These are phyloP conservation scores for Bujurquina vittata DNA, from an alignment of 2,113 vertebrate species.

Conservation along the genomic window DNA sequence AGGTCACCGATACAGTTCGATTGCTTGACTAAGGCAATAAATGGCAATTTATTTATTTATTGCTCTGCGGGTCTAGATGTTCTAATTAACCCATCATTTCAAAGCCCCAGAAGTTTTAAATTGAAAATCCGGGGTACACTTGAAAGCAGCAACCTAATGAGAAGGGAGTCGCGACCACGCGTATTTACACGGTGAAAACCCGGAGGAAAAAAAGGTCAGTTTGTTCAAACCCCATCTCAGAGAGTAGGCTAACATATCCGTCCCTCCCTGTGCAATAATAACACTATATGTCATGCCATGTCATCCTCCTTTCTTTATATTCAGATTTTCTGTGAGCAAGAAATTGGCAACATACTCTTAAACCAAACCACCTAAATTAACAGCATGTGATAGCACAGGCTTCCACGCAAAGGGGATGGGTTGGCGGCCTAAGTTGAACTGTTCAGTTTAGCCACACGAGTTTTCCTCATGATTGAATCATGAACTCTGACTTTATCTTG, in stretches of 20 bases:
- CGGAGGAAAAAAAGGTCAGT: background rate
- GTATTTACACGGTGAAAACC: background rate
- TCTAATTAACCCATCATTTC: background rate
- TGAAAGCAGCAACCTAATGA: slow-evolving; percentile 14
- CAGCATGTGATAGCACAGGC: background rate
- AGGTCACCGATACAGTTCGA: background rate
- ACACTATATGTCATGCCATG: background rate
- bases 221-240: background rate
- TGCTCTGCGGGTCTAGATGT: background rate
- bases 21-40: background rate
- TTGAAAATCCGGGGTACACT: background rate
- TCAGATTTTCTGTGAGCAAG: background rate
- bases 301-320: background rate
- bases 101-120: accelerated
- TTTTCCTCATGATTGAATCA: background rate
- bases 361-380: background rate
- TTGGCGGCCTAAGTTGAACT: background rate
- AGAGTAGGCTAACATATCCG: background rate
- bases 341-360: background rate
- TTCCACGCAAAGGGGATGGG: background rate
- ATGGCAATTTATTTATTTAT: background rate
- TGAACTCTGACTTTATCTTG: background rate
- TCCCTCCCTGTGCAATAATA: background rate
- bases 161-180: background rate
- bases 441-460: background rate